These are phyloP conservation scores for Alethe castanea DNA, from an alignment of 2,113 vertebrate genomes.

Conservation along the genomic window DNA sequence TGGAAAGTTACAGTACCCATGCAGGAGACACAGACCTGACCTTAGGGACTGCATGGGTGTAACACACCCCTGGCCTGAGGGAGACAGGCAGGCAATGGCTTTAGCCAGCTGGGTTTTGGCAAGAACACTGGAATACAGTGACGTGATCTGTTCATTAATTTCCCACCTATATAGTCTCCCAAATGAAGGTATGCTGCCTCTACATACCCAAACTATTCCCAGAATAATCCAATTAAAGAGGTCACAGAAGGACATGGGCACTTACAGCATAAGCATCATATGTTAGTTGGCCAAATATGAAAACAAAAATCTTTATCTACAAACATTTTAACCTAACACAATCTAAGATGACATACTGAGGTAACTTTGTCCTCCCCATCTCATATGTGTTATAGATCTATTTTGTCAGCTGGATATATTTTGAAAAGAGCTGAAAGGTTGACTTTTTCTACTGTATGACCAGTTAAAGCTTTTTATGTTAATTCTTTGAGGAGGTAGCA, in stretches of 20 bases:
- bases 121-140: neutral
- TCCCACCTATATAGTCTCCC: neutral
- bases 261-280: neutral
- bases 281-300: neutral
- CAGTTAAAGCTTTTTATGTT: neutral
- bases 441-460: neutral
- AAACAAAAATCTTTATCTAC: neutral
- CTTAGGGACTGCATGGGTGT: accelerated
- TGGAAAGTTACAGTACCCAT: neutral
- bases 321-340: neutral
- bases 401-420: neutral
- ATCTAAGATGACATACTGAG: neutral
- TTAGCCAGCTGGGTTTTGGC: neutral
- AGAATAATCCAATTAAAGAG: neutral
- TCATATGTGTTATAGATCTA: neutral
- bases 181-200: neutral
- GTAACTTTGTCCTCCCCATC: neutral
- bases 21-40: neutral
- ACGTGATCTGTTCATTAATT: neutral
- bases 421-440: neutral
- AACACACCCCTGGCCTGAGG: neutral
- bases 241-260: neutral
- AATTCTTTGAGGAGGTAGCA: neutral
- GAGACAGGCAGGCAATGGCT: neutral
- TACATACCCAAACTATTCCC: neutral